Percentiles rank a stretch among this genome's conserved stretches.
These are phyloP conservation scores for Epinotia ramella DNA, from an alignment of 2,888 invertebrate species.

Conservation along the genomic window DNA sequence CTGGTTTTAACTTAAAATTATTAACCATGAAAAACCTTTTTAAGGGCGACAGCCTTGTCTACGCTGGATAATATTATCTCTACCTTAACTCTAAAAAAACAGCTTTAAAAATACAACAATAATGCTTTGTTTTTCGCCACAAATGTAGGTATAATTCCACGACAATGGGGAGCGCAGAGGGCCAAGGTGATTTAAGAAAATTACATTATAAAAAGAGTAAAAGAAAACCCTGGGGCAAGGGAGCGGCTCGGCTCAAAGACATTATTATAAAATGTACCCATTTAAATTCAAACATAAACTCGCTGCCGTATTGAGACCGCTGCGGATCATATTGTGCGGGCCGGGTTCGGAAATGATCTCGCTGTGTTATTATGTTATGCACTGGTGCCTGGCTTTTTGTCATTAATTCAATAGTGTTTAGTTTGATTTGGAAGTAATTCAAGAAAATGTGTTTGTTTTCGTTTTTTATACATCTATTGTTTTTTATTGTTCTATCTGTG, in stretches of 20 bases:
- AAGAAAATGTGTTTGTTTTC: too few species aligned
- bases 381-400: background rate
- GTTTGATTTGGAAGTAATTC: background rate
- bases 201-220: conserved; percentile 79
- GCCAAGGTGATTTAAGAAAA: conserved; percentile 80
- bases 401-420: background rate
- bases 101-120: conserved; percentile 15
- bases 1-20: background rate
- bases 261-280: conserved; percentile 80
- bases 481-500: too few species aligned
- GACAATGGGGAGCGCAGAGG: conserved; percentile 64
- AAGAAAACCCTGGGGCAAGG: conserved; percentile 67
- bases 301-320: conserved; percentile 60
- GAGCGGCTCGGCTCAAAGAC: conserved; percentile 70
- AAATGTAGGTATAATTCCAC: conserved; percentile 55
- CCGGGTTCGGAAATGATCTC: conserved; percentile 9
- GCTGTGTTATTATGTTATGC: conserved; percentile 1
- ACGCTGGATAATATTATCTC: conserved; percentile 10
- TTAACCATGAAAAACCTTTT: conserved; percentile 11
- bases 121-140: conserved; percentile 46
- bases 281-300: conserved; percentile 79
- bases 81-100: background rate
- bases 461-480: too few species aligned
- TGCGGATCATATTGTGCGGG: conserved; percentile 50
- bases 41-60: background rate